Percentiles rank a stretch among this genome's conserved stretches.
These are phyloP conservation scores for Rhyacophila evoluta DNA, from an alignment of 2,888 invertebrate genomes.

Conservation along the genomic window DNA sequence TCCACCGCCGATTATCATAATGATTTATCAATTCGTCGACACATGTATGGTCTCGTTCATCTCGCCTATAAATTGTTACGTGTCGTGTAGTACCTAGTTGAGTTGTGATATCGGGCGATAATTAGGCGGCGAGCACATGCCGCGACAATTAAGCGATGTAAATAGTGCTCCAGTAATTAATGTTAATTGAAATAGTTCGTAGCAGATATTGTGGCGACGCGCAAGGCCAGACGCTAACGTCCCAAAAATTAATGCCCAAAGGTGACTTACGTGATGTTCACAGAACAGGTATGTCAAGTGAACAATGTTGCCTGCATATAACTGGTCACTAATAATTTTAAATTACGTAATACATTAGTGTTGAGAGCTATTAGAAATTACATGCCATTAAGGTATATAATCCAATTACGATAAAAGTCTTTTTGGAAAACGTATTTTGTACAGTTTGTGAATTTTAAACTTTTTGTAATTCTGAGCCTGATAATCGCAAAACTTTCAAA, in stretches of 20 bases:
- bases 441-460: too few relatives aligned
- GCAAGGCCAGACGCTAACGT: background rate
- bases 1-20: too few relatives aligned
- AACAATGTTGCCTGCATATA: background rate
- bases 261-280: background rate
- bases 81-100: background rate
- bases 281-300: background rate
- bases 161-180: background rate
- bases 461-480: too few relatives aligned
- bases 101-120: constrained; percentile 15
- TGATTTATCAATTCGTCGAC: too few relatives aligned
- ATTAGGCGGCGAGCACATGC: constrained; percentile 1
- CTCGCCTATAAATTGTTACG: background rate
- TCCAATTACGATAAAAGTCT: too few relatives aligned
- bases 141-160: constrained; percentile 10
- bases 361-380: too few relatives aligned
- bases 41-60: background rate
- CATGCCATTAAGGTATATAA: too few relatives aligned
- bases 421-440: too few relatives aligned
- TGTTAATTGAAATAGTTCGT: constrained; percentile 19
- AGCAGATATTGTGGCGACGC: background rate
- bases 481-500: too few relatives aligned
- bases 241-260: constrained; percentile 1
- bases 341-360: too few relatives aligned
- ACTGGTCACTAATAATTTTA: too few relatives aligned